Conservation (phyloP, 2,797 vertebrate genomes). For the Amblyraja radiata region DNA sequence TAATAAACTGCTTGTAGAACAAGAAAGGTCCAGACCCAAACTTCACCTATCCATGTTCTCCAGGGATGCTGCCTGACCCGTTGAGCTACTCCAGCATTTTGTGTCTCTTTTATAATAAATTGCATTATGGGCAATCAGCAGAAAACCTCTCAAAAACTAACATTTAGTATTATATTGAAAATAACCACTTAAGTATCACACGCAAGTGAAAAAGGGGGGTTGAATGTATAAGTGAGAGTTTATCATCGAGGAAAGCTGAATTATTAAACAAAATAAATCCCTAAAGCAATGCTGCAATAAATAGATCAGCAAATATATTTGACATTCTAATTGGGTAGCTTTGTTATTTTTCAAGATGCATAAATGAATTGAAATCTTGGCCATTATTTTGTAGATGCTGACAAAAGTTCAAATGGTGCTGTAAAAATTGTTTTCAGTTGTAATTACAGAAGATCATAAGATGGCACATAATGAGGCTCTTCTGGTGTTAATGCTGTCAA, state of each 20-base stretch:
- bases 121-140: not conserved
- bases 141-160: not conserved
- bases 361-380: not conserved
- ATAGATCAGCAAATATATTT: not conserved
- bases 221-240: not conserved
- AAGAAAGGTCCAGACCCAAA: too few relatives aligned
- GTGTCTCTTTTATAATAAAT: not conserved
- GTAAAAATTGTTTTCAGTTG: not conserved
- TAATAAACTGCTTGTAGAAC: not conserved
- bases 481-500: not conserved
- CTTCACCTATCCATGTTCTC: too few relatives aligned
- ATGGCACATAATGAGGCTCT: not conserved
- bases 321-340: not conserved
- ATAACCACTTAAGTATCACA: not conserved
- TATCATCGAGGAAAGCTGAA: not conserved
- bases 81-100: too few relatives aligned
- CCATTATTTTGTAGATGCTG: not conserved
- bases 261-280: not conserved
- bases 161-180: not conserved
- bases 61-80: too few relatives aligned
- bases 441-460: not conserved
- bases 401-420: not conserved
- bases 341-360: not conserved
- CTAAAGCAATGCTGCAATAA: not conserved
- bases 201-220: not conserved